These are phyloP conservation scores for Podotricha telesiphe DNA, from an alignment of 2,888 invertebrate genomes.

Conservation along the genomic window DNA sequence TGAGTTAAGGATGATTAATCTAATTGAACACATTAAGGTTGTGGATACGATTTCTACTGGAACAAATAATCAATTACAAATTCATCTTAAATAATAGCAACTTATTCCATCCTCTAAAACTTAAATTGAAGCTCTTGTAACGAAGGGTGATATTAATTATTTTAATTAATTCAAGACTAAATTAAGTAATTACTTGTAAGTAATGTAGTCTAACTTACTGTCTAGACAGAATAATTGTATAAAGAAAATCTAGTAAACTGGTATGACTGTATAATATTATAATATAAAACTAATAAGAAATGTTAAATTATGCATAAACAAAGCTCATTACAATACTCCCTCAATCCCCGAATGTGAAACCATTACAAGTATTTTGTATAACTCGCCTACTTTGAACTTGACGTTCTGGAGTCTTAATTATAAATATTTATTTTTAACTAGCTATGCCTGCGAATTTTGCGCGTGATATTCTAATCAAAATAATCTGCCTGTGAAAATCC, in stretches of 20 bases:
- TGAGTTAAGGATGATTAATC: too few species aligned
- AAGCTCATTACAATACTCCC: slow-evolving; percentile 16
- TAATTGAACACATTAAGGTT: too few species aligned
- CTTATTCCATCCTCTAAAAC: not conserved
- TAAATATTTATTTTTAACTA: too few species aligned
- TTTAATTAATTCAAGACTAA: slow-evolving; percentile 1
- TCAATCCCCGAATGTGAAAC: slow-evolving; percentile 16
- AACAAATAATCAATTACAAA: too few species aligned
- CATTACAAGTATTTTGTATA: slow-evolving; percentile 13
- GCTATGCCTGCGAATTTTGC: too few species aligned
- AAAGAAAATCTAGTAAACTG: not conserved
- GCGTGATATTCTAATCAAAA: too few species aligned
- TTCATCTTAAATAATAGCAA: too few species aligned
- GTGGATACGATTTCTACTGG: too few species aligned
- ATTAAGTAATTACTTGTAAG: slow-evolving; percentile 8
- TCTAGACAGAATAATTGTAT: slow-evolving; percentile 9
- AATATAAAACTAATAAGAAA: not conserved
- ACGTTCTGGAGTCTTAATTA: too few species aligned
- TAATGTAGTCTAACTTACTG: not conserved
- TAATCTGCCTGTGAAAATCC: too few species aligned
- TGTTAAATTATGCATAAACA: slow-evolving; percentile 9
- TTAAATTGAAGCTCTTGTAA: not conserved
- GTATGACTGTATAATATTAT: not conserved
- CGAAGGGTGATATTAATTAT: not conserved
- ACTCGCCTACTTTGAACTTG: slow-evolving; percentile 7